Base-by-base conservation (phyloP, 2,113 vertebrate species). In the Cromileptes altivelis region DNA sequence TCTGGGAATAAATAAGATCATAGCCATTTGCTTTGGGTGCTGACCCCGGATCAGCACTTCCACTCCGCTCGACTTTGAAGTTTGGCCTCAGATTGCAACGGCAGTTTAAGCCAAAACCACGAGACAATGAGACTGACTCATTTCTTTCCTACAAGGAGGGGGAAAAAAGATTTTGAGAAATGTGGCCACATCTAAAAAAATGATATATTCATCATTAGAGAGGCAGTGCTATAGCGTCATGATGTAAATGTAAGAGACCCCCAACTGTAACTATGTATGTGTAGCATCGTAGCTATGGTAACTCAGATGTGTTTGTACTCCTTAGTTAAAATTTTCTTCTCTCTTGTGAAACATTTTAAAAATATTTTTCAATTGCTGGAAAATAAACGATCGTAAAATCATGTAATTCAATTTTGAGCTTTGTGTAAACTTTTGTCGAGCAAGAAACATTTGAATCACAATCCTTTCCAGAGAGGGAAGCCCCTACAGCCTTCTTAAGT, bases 71-170 rank as follows among this genome's bases (percentile, higher is more conserved):
- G 33, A 76, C 71, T 90, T 74, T 78, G 61, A 88, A 85, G 72
- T 79, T 60, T 64, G 23, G 37, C 63, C 50, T 75, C 56, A 37
- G 60, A 90, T 82, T 71, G 53, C 55, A 56, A 42, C 0, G 0
- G 18, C 55, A 61, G 47, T 75, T 84, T 61, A 49, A 81, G 75
- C 74, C 81, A 76, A 92, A 91, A 87, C 87, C 79, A 82, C 69
- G 1, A 84, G 70, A 78, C 79, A 87, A 68, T 60, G 55, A 90
- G 75, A 76, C 61, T 71, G 70, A 90, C 63, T 86, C 49, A 84
- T 81, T 80, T 85, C 6, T 82, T 56, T 78, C 70, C 73, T 75
- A 75, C 0, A 6, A 52, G 11, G 42, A 45, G 4, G 6, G 65
- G 42, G 40, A 17, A 42, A 70, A 68, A 21, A 5, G 30, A 63